These are phyloP conservation scores for Gymnarchus niloticus DNA, from an alignment of 2,113 vertebrate genomes.

Conservation along the genomic window DNA sequence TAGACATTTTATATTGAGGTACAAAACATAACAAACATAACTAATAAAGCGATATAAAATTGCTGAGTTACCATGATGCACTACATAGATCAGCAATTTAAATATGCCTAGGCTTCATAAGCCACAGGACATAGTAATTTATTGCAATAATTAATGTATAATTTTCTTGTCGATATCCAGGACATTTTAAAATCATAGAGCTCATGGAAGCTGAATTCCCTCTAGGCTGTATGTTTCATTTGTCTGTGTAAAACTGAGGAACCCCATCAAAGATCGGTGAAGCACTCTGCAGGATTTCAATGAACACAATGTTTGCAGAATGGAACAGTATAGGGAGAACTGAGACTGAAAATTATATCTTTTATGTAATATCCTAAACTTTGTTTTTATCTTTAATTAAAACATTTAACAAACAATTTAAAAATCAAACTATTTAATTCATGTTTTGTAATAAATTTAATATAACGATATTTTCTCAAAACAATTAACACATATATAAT, in stretches of 20 bases:
- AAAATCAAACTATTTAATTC: neutral
- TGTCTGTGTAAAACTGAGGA: neutral
- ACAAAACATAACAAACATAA: neutral
- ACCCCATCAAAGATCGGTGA: neutral
- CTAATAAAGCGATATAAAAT: neutral
- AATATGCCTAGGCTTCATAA: neutral
- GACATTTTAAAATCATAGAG: neutral
- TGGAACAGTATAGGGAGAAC: neutral
- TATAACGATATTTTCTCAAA: neutral
- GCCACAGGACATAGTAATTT: neutral
- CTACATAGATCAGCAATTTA: neutral
- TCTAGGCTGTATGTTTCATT: neutral
- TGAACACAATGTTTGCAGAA: neutral
- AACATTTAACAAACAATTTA: too few relatives aligned
- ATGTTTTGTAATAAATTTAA: neutral
- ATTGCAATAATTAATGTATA: neutral
- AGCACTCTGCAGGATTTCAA: neutral
- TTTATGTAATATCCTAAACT: too few relatives aligned
- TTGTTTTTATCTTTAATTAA: too few relatives aligned
- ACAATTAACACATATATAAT: neutral
- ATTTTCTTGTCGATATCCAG: neutral
- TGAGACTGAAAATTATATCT: neutral
- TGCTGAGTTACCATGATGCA: neutral
- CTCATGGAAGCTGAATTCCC: neutral
- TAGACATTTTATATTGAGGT: neutral